phyloP scores from a whole-genome alignment of 2,888 invertebrate species.

The Isoperla grammatica region DNA sequence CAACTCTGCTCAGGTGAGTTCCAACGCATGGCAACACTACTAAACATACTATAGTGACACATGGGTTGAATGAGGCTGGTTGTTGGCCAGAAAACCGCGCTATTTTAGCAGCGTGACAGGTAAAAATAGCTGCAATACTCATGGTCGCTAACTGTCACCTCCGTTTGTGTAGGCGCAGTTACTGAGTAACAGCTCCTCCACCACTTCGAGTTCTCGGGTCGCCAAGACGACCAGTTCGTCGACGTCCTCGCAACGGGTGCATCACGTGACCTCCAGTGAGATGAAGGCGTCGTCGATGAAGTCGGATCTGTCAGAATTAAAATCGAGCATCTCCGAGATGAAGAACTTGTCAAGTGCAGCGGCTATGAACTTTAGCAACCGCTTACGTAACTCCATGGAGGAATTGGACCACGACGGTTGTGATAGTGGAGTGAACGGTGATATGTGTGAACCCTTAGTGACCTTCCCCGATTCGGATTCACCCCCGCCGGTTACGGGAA shows the following conservation, averaged over 20 bases:
- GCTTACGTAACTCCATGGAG: constrained; percentile 69
- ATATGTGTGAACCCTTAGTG: constrained; percentile 59
- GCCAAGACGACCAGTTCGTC: constrained; percentile 48
- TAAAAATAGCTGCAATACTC: background rate
- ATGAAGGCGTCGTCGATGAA: constrained; percentile 79
- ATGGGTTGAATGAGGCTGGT: background rate
- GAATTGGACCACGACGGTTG: constrained; percentile 48
- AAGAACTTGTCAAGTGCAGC: constrained; percentile 55
- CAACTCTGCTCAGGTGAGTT: constrained; percentile 27
- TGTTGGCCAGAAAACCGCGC: constrained; percentile 1
- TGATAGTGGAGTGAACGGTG: constrained; percentile 36
- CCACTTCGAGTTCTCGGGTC: constrained; percentile 35
- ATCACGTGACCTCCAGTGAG: constrained; percentile 58
- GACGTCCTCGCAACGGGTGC: constrained; percentile 49
- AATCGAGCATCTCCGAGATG: constrained; percentile 83
- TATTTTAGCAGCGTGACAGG: constrained; percentile 2
- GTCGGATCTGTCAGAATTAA: constrained; percentile 70
- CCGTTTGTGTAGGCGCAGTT: constrained; percentile 33
- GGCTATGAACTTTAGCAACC: constrained; percentile 39
- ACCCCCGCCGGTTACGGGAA: constrained; percentile 43
- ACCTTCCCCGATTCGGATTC: constrained; percentile 78
- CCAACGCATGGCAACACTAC: background rate
- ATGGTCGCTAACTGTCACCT: constrained; percentile 44
- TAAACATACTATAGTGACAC: background rate
- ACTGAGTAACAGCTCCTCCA: constrained; percentile 42